Evolutionary conservation across 2,797 vertebrate genomes (phyloP).

Genomic region (Odontamblyopus lacepedii): DNA sequence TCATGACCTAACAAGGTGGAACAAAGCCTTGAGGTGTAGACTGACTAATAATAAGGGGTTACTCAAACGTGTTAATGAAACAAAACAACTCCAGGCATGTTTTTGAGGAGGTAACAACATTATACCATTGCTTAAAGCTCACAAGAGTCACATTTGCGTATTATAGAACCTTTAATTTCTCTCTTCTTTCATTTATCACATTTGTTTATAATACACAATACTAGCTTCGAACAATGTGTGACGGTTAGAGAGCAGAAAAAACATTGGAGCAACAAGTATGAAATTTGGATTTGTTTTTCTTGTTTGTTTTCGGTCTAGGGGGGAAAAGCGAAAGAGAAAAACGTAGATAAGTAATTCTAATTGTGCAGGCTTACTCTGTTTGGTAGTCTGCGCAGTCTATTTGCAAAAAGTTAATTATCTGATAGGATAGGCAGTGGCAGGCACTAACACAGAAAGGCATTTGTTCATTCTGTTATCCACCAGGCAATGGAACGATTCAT

Average conservation of each 20-base stretch:
- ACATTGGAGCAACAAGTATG: constrained; percentile 54
- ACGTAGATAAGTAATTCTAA: constrained; percentile 77
- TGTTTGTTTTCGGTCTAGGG: constrained; percentile 65
- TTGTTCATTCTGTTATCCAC: constrained; percentile 81
- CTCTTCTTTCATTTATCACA: constrained; percentile 50
- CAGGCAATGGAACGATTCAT: constrained; percentile 76
- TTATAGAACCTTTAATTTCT: too few relatives aligned
- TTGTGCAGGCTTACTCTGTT: constrained; percentile 70
- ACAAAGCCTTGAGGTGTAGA: too few relatives aligned
- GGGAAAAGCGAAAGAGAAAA: constrained; percentile 31
- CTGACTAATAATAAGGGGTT: too few relatives aligned
- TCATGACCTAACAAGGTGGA: too few relatives aligned
- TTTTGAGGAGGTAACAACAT: too few relatives aligned
- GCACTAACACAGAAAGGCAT: constrained; percentile 77
- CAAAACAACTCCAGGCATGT: too few relatives aligned
- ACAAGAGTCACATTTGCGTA: too few relatives aligned
- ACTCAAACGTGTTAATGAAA: too few relatives aligned
- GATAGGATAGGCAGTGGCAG: constrained; percentile 81
- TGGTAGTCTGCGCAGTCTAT: constrained; percentile 73
- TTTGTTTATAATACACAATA: constrained; percentile 54
- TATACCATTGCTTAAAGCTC: too few relatives aligned
- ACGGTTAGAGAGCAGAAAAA: constrained; percentile 33
- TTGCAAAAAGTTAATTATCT: constrained; percentile 89
- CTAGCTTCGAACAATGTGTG: constrained; percentile 35
- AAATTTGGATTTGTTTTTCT: constrained; percentile 68